Conservation (phyloP, 2,113 vertebrate genomes). For the Rhodinocichla rosea region DNA sequence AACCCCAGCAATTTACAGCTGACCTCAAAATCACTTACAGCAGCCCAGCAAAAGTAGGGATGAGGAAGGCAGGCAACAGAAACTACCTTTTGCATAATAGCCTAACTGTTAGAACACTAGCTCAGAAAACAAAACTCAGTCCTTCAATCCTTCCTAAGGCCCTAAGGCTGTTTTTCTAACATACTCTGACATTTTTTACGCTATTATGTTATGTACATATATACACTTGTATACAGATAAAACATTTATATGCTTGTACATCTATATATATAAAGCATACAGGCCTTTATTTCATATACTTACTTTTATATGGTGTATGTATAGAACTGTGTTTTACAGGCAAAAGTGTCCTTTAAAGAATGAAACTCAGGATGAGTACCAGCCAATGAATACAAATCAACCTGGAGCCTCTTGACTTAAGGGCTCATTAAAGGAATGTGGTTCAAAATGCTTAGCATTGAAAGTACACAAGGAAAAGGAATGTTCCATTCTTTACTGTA, state of each 20-base stretch:
- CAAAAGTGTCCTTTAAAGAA: not conserved
- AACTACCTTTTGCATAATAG: not conserved
- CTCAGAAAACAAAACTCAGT: not conserved
- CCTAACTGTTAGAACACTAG: not conserved
- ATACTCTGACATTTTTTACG: not conserved
- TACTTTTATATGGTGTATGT: not conserved
- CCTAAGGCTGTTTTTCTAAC: not conserved
- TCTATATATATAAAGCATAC: not conserved
- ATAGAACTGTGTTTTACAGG: not conserved
- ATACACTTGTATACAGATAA: not conserved
- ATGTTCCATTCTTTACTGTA: not conserved
- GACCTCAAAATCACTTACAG: not conserved
- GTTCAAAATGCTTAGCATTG: not conserved
- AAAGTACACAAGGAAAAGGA: not conserved
- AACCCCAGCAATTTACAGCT: not conserved
- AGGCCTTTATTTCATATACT: not conserved
- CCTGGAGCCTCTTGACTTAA: not conserved
- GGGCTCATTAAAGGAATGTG: not conserved
- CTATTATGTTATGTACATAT: not conserved
- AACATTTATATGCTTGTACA: not conserved
- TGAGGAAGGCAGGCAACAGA: not conserved
- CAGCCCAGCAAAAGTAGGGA: not conserved
- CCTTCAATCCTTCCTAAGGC: not conserved
- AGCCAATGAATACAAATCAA: not conserved
- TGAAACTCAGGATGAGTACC: not conserved